Conservation (phyloP, 2,888 invertebrate genomes). For the Arge pagana region DNA sequence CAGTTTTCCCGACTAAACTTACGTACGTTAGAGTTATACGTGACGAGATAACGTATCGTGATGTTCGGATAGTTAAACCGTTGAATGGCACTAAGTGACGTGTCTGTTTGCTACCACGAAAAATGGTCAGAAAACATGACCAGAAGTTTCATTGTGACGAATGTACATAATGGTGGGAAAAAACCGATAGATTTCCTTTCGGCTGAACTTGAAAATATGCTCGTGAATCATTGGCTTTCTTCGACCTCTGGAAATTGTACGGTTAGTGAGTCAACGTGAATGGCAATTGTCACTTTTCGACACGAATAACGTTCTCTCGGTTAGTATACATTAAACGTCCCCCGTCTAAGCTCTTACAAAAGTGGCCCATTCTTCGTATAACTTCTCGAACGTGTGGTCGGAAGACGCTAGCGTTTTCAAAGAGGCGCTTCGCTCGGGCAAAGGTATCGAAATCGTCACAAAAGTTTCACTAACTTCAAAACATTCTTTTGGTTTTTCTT, state of each 20-base stretch:
- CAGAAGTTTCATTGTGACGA: background rate
- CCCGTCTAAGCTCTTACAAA: constrained; percentile 2
- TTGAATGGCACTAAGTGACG: background rate
- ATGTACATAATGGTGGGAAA: background rate
- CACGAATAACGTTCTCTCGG: constrained; percentile 11
- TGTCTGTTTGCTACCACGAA: constrained; percentile 6
- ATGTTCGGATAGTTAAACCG: background rate
- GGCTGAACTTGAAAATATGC: constrained; percentile 8
- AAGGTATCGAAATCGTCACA: no score
- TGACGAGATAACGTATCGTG: no score
- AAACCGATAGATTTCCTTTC: constrained; percentile 1
- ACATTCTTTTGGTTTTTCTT: constrained; percentile 8
- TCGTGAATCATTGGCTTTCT: constrained; percentile 16
- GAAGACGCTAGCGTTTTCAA: background rate
- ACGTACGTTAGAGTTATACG: no score
- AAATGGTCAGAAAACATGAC: constrained; percentile 5
- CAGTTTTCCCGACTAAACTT: no score
- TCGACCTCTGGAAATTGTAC: background rate
- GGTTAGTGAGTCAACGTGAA: constrained; percentile 18
- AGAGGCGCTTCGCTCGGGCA: no score
- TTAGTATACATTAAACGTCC: background rate
- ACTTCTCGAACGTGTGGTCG: constrained; percentile 1
- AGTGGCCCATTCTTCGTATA: constrained; percentile 13
- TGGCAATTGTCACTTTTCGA: constrained; percentile 19
- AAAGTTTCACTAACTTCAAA: constrained; percentile 2